A percentile compares a stretch with the other conserved stretches of the same genome.
Evolutionary conservation across 2,888 invertebrate genomes (phyloP).

Genomic region (Halictus ligatus): DNA sequence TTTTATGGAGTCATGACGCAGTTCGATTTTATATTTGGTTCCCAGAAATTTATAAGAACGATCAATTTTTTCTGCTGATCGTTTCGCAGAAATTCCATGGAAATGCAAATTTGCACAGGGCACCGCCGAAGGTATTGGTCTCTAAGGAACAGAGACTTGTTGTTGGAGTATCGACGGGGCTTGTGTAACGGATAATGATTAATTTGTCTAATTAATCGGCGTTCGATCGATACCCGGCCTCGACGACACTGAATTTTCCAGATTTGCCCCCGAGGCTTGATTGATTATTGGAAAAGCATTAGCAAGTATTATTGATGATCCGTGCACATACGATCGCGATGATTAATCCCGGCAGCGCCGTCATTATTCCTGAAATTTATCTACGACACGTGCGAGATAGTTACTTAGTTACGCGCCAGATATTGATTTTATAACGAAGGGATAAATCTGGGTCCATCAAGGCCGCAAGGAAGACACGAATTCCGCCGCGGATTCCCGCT

Average conservation of each 20-base stretch:
- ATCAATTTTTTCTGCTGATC: neutral
- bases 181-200: neutral
- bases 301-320: conserved; percentile 9
- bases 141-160: neutral
- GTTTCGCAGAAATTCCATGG: neutral
- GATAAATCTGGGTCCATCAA: neutral
- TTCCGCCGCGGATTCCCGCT: neutral
- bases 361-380: conserved; percentile 9
- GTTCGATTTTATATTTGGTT: neutral
- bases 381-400: neutral
- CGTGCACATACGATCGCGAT: neutral
- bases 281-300: conserved; percentile 11
- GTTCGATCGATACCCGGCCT: neutral
- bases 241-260: neutral
- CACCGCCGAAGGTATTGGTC: neutral
- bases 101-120: neutral
- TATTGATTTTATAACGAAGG: conserved; percentile 11
- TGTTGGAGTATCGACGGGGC: neutral
- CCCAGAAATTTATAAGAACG: neutral
- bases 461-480: neutral
- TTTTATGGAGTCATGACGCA: neutral
- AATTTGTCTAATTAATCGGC: neutral
- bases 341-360: neutral
- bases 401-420: neutral
- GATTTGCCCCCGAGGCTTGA: neutral